Evolutionary conservation across 2,797 vertebrate genomes (phyloP).

Genomic region (Meriones psammophilus): DNA sequence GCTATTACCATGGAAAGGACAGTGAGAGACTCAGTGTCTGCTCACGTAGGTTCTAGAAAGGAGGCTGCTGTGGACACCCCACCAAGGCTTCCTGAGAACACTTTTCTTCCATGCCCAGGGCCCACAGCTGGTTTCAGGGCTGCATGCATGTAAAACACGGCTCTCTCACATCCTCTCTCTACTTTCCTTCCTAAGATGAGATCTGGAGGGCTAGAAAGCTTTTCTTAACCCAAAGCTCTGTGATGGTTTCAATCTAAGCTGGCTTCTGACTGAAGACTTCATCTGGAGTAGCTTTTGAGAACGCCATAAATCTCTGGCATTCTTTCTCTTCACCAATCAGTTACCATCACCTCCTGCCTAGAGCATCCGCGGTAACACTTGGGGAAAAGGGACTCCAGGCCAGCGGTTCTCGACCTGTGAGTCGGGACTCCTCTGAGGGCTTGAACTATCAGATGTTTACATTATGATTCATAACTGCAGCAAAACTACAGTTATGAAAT

Average conservation of each 20-base stretch:
- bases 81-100: neutral
- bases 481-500: neutral
- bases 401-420: neutral
- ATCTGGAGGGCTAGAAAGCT: neutral
- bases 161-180: neutral
- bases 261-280: neutral
- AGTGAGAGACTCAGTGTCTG: neutral
- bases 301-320: neutral
- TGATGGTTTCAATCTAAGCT: neutral
- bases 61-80: neutral
- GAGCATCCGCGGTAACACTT: neutral
- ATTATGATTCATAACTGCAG: neutral
- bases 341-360: neutral
- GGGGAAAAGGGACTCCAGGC: neutral
- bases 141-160: neutral
- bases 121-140: neutral
- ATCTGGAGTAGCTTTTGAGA: neutral
- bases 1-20: neutral
- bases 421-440: neutral
- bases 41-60: neutral
- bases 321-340: neutral
- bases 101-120: neutral
- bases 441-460: neutral
- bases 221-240: neutral
- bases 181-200: neutral